These are phyloP conservation scores for Callospermophilus lateralis DNA, from an alignment of 2,113 vertebrate species.

Conservation along the genomic window DNA sequence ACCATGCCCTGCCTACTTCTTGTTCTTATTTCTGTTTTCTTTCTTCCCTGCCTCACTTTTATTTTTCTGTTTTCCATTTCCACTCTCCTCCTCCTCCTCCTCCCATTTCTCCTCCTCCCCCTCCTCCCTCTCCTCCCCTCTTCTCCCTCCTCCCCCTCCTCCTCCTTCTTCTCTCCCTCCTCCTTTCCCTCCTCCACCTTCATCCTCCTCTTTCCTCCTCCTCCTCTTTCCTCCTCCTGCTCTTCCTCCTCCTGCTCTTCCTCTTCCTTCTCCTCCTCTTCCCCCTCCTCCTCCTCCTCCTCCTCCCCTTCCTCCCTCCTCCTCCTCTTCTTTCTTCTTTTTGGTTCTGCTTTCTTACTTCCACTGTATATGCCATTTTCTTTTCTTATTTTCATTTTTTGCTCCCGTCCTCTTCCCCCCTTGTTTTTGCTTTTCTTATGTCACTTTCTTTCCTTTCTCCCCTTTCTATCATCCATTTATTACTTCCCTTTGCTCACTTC, in stretches of 20 bases:
- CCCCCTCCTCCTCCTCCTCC: background rate
- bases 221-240: too few relatives aligned
- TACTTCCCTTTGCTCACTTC: background rate
- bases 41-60: background rate
- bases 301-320: background rate
- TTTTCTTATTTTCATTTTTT: background rate
- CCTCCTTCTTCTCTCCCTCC: too few relatives aligned
- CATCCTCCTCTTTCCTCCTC: too few relatives aligned
- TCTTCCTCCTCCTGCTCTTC: too few relatives aligned
- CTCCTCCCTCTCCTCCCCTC: too few relatives aligned
- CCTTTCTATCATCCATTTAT: background rate
- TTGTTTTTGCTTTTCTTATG: background rate
- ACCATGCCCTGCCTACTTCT: too few relatives aligned
- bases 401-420: too few relatives aligned
- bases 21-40: background rate
- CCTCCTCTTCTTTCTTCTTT: background rate
- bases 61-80: background rate
- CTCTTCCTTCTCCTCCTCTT: too few relatives aligned
- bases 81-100: too few relatives aligned
- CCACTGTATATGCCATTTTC: too few relatives aligned
- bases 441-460: background rate
- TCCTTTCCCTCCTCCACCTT: too few relatives aligned
- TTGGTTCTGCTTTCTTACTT: background rate
- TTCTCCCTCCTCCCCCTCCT: too few relatives aligned
- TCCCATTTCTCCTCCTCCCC: fast-evolving